Base-by-base conservation (phyloP, 2,113 vertebrate species). In the Tragelaphus strepsiceros region DNA sequence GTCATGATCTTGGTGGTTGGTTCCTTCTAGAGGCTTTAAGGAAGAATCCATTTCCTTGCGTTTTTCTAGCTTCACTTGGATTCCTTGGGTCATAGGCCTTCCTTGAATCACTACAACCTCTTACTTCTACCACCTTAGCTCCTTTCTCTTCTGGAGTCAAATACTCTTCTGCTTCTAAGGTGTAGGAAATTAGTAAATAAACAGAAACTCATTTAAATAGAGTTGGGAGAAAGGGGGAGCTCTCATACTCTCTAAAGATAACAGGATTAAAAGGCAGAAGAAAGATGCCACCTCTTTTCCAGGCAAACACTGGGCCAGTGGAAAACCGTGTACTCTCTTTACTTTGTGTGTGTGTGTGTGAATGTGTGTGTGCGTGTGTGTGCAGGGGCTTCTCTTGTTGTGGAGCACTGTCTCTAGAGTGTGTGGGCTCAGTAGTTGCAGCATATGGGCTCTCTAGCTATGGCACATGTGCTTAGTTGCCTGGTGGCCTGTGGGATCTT, bases 401-500 rank as follows among this genome's bases (percentile, higher is more conserved):
- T 0, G 46, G 2, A 74, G 35, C 35, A 24, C 1, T 39, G 11
- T 0, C 35, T 74, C 21, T 30, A 43, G 21, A 74, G 21, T 3
- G 35, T 0, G 0, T 74, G 71, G 71, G 21, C 71, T 74, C 71
- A 6, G 35, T 13, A 1, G 71, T 13, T 74, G 21, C n/a, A 39
- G 67, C 35, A 43, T 35, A 39, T 24, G 35, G n/a, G 35, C 35
- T 74, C 21, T 74, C 19, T 39, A 24, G n/a, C 3, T 12, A 39
- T 6, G 10, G 67, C 5, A 7, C 35, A 24, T 1, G 35, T 21
- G 35, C 71, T 74, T 74, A 43, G 71, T 6, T 74, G 71, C 71
- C 35, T 43, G 21, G 35, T 74, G 71, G 71, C 35, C 2, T 2
- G 71, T 43, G 21, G 71, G 21, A 35, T 35, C 0, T 71, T 71